Conservation (phyloP, 92 coral and sea anemone genomes). For the Palythoa grandis region DNA sequence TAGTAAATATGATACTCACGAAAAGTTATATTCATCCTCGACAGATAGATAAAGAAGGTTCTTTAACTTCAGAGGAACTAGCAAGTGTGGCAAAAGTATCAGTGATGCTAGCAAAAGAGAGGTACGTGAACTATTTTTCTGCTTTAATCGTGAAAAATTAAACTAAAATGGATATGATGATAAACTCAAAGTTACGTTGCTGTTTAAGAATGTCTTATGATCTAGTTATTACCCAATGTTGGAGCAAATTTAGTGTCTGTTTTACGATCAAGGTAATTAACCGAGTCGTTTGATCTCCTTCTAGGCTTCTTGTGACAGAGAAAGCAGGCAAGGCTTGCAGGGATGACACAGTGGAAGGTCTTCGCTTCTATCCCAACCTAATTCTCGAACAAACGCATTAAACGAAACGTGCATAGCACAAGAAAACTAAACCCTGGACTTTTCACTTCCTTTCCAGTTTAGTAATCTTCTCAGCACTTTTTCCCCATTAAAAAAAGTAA, state of each 20-base stretch:
- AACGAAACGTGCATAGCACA: background rate
- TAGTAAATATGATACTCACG: background rate
- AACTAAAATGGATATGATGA: too few species aligned
- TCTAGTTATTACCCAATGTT: too few species aligned
- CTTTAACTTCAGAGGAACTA: constrained; percentile 92
- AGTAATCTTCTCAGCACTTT: background rate
- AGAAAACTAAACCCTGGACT: too few species aligned
- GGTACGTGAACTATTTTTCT: constrained; percentile 51
- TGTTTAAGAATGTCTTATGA: background rate
- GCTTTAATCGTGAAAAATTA: background rate
- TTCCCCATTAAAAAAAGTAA: too few species aligned
- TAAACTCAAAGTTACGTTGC: background rate
- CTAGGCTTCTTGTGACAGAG: constrained; percentile 92
- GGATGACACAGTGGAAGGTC: constrained; percentile 96
- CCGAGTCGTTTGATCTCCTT: background rate
- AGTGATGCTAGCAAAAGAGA: constrained; percentile 97
- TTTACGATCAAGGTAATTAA: background rate
- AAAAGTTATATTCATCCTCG: background rate
- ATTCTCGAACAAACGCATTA: constrained; percentile 75
- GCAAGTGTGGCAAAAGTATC: constrained; percentile 77
- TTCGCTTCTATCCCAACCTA: constrained; percentile 90
- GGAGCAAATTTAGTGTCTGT: background rate
- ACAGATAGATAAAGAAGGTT: constrained; percentile 83
- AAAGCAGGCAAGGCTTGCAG: constrained; percentile 98
- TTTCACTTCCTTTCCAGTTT: background rate